Conservation (phyloP, 2,113 vertebrate genomes). For the Myiagra hebetior region DNA sequence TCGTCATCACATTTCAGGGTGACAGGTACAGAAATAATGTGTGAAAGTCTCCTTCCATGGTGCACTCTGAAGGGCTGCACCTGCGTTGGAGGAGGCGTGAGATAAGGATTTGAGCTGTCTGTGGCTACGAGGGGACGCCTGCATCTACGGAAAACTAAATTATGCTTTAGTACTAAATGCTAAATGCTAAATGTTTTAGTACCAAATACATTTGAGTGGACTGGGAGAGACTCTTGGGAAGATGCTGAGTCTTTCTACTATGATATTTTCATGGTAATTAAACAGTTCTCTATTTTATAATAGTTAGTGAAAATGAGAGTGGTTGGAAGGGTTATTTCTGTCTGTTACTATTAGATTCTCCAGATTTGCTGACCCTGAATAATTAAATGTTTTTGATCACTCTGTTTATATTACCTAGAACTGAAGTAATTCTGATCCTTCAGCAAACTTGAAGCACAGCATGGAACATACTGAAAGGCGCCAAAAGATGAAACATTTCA, state of each 20-base stretch:
- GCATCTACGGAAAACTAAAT: slow-evolving; percentile 35
- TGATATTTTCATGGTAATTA: slow-evolving; percentile 61
- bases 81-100: slow-evolving; percentile 18
- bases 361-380: slow-evolving; percentile 56
- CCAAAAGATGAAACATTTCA: slow-evolving; percentile 69
- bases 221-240: slow-evolving; percentile 50
- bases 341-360: slow-evolving; percentile 47
- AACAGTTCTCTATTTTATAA: slow-evolving; percentile 51
- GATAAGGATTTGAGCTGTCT: background rate
- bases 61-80: slow-evolving; percentile 51
- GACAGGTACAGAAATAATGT: slow-evolving; percentile 67
- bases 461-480: slow-evolving; percentile 66
- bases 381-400: slow-evolving; percentile 65
- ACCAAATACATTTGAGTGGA: slow-evolving; percentile 16
- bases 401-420: slow-evolving; percentile 64
- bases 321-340: slow-evolving; percentile 55
- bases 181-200: background rate
- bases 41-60: slow-evolving; percentile 38
- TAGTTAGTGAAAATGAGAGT: slow-evolving; percentile 39
- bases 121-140: background rate
- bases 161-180: slow-evolving; percentile 32
- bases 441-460: slow-evolving; percentile 66
- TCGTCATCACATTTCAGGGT: slow-evolving; percentile 65
- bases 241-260: slow-evolving; percentile 29
- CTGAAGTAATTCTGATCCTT: slow-evolving; percentile 70